Evolutionary conservation across 2,888 invertebrate species (phyloP), one percentile per base, ranked within the genome.

Genomic region (Athetis lepigone): DNA sequence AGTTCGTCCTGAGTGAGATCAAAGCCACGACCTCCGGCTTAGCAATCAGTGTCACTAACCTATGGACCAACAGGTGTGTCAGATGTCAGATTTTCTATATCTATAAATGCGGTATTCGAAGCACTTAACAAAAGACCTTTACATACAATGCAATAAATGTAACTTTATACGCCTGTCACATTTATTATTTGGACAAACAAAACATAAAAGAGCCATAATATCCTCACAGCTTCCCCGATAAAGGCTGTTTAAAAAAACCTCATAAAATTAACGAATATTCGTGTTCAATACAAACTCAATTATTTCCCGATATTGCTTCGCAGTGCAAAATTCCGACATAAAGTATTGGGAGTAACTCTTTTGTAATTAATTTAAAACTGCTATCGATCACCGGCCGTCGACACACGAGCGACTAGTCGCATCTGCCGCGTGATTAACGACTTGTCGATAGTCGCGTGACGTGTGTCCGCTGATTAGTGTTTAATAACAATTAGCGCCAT

Each of bases 371-470:
- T 76, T 54, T 75, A 54, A 75, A 73, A 75, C 46, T 19, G 16
- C 39, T 49, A 73, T 78, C 70, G 56, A 59, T 77, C 77, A 77
- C 19, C 25, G 50, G 54, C n/a, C 13, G 55, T 4, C 50, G 21
- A 5, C 45, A 61, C 58, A 1, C 68, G 42, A n/a, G 18, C 73
- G 72, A 59, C 62, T 46, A 36, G 66, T 72, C 58, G 62, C 78
- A 80, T 70, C 74, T 78, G 78, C 47, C 13, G 8, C 45, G 52
- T 78, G 80, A 78, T 80, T 45, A 70, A 80, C 74, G 80, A 74
- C 43, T 52, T 62, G 64, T 63, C 67, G 70, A 43, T 62, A 21
- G 37, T 21, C 37, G 33, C 37, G 50, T 18, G 50, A 54, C 43
- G 39, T 29, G 33, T 39, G 27, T 37, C 25, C 27, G n/a, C 70